phyloP scores from a whole-genome alignment of 2,888 invertebrate species.

The Leistus spinibarbis region DNA sequence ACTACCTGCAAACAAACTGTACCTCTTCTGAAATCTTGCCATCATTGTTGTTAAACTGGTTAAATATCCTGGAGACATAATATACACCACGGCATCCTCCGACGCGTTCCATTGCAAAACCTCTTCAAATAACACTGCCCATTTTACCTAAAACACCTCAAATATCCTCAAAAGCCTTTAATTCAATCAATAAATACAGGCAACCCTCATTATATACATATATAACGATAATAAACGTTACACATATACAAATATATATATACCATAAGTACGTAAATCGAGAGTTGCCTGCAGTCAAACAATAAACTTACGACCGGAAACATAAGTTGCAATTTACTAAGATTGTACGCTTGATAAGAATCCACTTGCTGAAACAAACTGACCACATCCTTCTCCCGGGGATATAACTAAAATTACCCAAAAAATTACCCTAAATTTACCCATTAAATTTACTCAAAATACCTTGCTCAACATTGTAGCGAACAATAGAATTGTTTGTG shows the following conservation, averaged over 20 bases:
- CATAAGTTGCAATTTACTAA: conserved; percentile 56
- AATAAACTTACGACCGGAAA: conserved; percentile 47
- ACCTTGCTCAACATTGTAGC: conserved; percentile 57
- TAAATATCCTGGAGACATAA: conserved; percentile 50
- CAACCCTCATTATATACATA: no score
- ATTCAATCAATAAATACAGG: no score
- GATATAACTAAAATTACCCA: conserved; percentile 54
- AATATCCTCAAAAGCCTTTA: neutral
- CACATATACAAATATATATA: no score
- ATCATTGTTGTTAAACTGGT: conserved; percentile 47
- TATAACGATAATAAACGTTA: no score
- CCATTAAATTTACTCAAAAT: conserved; percentile 18
- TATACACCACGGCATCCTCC: conserved; percentile 48
- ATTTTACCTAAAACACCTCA: conserved; percentile 28
- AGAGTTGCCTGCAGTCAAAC: no score
- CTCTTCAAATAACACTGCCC: conserved; percentile 40
- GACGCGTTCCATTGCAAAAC: conserved; percentile 46
- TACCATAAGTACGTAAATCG: no score
- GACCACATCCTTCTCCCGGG: conserved; percentile 56
- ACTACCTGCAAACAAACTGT: conserved; percentile 36
- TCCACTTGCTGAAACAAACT: conserved; percentile 55
- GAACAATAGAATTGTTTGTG: conserved; percentile 56
- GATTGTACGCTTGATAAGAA: conserved; percentile 53
- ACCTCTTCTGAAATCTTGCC: conserved; percentile 45
- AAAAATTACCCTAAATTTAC: neutral